A percentile compares a stretch with the other conserved stretches of the same genome.
Conservation (phyloP, 1,140 invertebrate genomes). For the Thereuonema tuberculata region DNA sequence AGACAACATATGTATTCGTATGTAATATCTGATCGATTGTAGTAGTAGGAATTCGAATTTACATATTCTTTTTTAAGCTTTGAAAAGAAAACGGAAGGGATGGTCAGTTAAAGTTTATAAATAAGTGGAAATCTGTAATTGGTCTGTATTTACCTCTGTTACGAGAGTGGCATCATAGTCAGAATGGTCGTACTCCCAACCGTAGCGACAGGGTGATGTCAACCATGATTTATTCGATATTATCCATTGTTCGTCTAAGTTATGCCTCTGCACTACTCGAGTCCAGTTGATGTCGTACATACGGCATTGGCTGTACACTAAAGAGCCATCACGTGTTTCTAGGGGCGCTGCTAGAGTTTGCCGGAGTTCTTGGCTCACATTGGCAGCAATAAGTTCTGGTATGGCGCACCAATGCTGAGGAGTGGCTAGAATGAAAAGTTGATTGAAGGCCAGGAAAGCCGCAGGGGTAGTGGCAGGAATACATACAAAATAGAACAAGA, state of each 20-base stretch:
- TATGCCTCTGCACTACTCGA: background rate
- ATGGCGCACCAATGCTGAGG: slow-evolving; percentile 66
- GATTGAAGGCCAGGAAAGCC: slow-evolving; percentile 51
- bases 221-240: background rate
- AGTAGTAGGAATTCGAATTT: no score
- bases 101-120: no score
- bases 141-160: slow-evolving; percentile 2
- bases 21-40: no score
- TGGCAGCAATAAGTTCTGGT: slow-evolving; percentile 40
- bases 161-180: background rate
- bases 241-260: background rate
- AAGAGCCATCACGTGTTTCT: background rate
- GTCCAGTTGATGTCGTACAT: background rate
- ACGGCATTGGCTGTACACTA: background rate
- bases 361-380: background rate
- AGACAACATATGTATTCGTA: no score
- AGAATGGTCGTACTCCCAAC: background rate
- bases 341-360: background rate
- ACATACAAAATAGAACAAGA: slow-evolving; percentile 67
- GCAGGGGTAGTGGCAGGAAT: slow-evolving; percentile 49
- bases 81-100: no score
- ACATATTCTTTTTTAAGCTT: no score
- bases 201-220: background rate
- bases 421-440: slow-evolving; percentile 64
- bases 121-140: no score